Conservation (phyloP, 2,113 vertebrate species). For the Mesoclemmys tuberculata region DNA sequence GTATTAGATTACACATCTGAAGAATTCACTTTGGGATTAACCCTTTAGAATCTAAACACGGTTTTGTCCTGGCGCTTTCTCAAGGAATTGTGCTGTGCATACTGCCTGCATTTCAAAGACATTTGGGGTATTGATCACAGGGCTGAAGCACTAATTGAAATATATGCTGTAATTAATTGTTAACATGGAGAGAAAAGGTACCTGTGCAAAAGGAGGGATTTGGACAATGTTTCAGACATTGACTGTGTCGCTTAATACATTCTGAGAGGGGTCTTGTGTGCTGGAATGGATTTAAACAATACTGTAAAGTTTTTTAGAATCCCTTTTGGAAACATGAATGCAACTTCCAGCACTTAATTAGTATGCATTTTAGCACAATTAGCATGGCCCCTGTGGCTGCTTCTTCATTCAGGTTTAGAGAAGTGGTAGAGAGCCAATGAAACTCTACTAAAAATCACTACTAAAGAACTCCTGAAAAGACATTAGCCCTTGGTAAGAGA, state of each 20-base stretch:
- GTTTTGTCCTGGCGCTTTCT: not conserved
- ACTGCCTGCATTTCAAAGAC: slow-evolving; percentile 1
- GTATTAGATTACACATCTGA: slow-evolving; percentile 83
- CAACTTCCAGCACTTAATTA: slow-evolving; percentile 8
- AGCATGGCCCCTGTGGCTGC: slow-evolving; percentile 29
- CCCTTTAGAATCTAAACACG: slow-evolving; percentile 63
- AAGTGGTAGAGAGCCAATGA: slow-evolving; percentile 50
- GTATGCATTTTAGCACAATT: slow-evolving; percentile 34
- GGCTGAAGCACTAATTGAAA: slow-evolving; percentile 30
- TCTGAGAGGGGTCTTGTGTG: fast-evolving
- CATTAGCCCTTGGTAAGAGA: slow-evolving; percentile 54
- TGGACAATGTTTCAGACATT: not conserved
- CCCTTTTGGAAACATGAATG: not conserved
- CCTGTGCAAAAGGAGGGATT: not conserved
- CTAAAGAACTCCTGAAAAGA: slow-evolving; percentile 61
- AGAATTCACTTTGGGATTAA: slow-evolving; percentile 77
- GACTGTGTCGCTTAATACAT: fast-evolving
- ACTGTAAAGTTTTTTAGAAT: not conserved
- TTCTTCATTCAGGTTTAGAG: slow-evolving; percentile 65
- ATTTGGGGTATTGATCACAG: not conserved
- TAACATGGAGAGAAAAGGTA: not conserved
- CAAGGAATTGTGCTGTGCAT: not conserved
- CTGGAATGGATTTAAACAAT: not conserved
- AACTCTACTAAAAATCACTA: slow-evolving; percentile 72
- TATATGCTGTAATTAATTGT: slow-evolving; percentile 1